Evolutionary conservation across 2,113 vertebrate genomes (phyloP).

Genomic region (Mus spicilegus): DNA sequence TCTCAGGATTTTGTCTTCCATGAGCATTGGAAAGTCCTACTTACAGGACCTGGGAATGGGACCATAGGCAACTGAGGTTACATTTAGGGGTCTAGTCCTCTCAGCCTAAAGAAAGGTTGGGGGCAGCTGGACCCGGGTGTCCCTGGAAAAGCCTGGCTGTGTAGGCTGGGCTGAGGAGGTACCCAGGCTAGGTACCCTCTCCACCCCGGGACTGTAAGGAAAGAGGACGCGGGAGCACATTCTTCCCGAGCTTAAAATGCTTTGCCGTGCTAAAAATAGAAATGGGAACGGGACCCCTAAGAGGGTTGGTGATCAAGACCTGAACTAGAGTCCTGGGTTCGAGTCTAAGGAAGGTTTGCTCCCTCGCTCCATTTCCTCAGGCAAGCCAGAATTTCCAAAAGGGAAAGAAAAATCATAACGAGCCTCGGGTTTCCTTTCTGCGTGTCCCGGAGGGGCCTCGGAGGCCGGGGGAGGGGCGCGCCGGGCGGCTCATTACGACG

Average conservation of each 20-base stretch:
- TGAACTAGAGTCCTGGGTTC: constrained; percentile 57
- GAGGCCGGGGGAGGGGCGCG: constrained; percentile 28
- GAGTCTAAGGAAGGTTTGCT: constrained; percentile 2
- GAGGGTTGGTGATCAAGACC: too few species aligned
- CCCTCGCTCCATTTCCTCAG: not conserved
- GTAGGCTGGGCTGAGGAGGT: not conserved
- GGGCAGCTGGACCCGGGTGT: not conserved
- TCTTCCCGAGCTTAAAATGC: constrained; percentile 76
- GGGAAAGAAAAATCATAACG: not conserved
- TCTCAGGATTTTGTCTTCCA: too few species aligned
- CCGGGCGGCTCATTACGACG: constrained; percentile 68
- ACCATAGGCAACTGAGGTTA: not conserved
- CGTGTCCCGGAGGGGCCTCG: not conserved
- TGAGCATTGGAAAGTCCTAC: not conserved
- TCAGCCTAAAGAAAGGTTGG: not conserved
- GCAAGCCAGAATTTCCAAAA: not conserved
- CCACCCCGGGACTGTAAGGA: not conserved
- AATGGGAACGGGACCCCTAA: not conserved
- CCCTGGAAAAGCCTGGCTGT: not conserved
- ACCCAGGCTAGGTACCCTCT: constrained; percentile 21
- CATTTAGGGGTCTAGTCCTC: not conserved
- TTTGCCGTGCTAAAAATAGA: constrained; percentile 76
- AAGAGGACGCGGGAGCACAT: constrained; percentile 57
- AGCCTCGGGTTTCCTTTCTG: constrained; percentile 19
- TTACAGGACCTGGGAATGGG: too few species aligned